Percentiles rank a stretch among this genome's conserved stretches.
Conservation (phyloP, 2,113 vertebrate species). For the Triplophysa dalaica region DNA sequence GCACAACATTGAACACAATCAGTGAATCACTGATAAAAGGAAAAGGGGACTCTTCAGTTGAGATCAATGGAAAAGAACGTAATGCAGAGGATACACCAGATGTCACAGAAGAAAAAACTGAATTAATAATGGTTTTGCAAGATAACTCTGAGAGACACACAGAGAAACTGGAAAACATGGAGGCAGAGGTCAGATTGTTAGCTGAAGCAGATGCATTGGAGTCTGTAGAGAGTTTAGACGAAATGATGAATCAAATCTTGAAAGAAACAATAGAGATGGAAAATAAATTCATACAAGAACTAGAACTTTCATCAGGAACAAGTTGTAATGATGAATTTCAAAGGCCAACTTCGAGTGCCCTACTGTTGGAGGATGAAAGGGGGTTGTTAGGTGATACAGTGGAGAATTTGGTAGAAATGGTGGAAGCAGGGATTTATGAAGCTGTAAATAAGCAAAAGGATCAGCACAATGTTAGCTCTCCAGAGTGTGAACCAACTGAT, state of each 20-base stretch:
- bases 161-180: neutral
- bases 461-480: neutral
- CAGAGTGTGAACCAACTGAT: neutral
- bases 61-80: neutral
- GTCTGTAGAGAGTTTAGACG: constrained; percentile 1
- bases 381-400: neutral
- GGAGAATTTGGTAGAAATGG: neutral
- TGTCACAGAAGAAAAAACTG: neutral
- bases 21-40: neutral
- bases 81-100: neutral
- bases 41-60: neutral
- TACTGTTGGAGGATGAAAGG: constrained; percentile 3
- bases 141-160: neutral
- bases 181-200: neutral
- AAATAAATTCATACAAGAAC: neutral
- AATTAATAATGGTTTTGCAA: neutral
- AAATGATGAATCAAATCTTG: constrained; percentile 17
- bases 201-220: neutral
- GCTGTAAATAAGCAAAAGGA: neutral
- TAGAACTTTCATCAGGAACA: constrained; percentile 39
- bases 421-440: neutral
- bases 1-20: neutral
- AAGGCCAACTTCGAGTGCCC: neutral
- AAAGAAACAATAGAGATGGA: constrained; percentile 33
- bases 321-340: constrained; percentile 58